Evolutionary conservation across 2,113 vertebrate genomes (phyloP).

Genomic region (Acanthochromis polyacanthus): DNA sequence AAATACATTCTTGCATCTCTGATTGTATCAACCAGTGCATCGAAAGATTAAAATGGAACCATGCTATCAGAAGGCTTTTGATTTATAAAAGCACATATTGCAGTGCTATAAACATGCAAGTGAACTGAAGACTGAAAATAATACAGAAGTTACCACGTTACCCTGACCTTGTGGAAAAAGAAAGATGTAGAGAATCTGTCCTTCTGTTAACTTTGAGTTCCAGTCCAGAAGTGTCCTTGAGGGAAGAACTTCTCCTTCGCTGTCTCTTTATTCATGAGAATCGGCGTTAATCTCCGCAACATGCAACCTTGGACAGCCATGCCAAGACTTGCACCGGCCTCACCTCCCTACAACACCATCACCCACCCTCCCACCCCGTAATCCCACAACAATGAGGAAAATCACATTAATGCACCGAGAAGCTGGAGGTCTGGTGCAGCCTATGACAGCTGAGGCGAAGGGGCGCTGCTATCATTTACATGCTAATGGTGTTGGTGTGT

Average conservation of each 20-base stretch:
- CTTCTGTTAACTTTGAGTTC: conserved; percentile 4
- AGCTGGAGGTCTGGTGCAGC: conserved; percentile 50
- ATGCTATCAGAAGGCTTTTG: neutral
- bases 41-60: neutral
- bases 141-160: neutral
- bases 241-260: neutral
- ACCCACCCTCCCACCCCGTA: conserved; percentile 46
- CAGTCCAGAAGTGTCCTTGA: neutral
- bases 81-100: neutral
- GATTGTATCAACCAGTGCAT: neutral
- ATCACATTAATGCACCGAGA: conserved; percentile 64
- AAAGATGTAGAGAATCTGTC: neutral
- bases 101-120: neutral
- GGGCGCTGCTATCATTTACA: conserved; percentile 74
- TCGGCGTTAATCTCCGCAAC: conserved; percentile 4
- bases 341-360: conserved; percentile 32
- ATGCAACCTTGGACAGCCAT: conserved; percentile 52
- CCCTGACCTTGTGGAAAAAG: neutral
- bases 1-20: neutral
- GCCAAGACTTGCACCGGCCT: conserved; percentile 27
- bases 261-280: conserved; percentile 7
- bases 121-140: neutral
- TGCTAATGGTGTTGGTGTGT: conserved; percentile 73
- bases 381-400: conserved; percentile 74
- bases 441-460: conserved; percentile 57